phyloP scores from a whole-genome alignment of 2,888 invertebrate species.

The Tipula vernalis region DNA sequence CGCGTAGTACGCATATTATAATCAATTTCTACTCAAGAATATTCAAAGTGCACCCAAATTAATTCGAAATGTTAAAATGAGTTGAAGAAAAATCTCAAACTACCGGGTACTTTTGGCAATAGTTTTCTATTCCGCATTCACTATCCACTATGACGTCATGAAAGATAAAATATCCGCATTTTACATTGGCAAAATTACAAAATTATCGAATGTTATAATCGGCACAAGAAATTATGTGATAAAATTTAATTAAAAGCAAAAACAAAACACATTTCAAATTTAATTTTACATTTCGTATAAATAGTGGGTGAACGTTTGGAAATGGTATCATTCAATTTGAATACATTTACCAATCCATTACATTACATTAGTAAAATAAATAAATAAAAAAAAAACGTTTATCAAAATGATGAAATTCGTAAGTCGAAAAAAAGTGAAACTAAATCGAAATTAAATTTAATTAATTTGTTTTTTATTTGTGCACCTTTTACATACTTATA shows the following conservation, averaged over 20 bases:
- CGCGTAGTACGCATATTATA: too few relatives aligned
- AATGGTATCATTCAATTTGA: neutral
- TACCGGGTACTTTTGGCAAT: too few relatives aligned
- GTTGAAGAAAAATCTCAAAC: too few relatives aligned
- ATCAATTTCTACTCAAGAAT: too few relatives aligned
- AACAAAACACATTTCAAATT: neutral
- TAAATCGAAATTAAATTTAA: neutral
- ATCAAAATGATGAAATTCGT: neutral
- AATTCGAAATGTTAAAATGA: too few relatives aligned
- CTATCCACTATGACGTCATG: neutral
- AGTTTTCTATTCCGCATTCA: too few relatives aligned
- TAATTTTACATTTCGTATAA: neutral
- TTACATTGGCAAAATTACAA: neutral
- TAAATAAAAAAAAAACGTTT: neutral
- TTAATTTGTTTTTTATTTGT: neutral
- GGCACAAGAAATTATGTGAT: neutral
- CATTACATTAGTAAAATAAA: neutral
- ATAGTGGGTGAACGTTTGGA: neutral
- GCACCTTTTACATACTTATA: neutral
- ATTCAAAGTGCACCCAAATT: too few relatives aligned
- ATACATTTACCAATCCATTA: neutral
- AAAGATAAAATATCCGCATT: neutral
- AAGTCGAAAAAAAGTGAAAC: neutral
- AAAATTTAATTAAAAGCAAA: neutral
- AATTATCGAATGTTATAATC: neutral